Evolutionary conservation across 1,140 invertebrate species (phyloP).

Genomic region (Panagrolaimus sp.): DNA sequence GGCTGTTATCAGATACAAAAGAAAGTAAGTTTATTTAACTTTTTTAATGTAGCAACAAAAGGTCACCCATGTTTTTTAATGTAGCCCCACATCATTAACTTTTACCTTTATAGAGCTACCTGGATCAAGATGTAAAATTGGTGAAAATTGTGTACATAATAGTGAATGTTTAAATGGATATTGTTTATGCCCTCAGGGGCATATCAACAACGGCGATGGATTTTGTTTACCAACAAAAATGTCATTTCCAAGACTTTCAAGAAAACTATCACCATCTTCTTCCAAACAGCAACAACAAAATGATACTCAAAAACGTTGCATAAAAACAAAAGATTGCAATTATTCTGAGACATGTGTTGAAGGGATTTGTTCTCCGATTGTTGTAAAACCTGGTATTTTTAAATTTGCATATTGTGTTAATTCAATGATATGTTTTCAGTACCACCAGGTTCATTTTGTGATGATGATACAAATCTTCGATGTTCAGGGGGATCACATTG

Average conservation of each 20-base stretch:
- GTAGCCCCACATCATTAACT: background rate
- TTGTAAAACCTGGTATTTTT: too few relatives aligned
- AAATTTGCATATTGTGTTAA: too few relatives aligned
- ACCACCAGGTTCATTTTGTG: background rate
- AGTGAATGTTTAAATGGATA: constrained; percentile 34
- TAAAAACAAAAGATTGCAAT: background rate
- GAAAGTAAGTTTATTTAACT: background rate
- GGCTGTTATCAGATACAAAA: constrained; percentile 2
- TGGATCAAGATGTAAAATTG: background rate
- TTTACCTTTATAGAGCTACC: background rate
- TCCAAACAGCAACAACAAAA: too few relatives aligned
- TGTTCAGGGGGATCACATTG: constrained; percentile 6
- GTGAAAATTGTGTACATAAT: constrained; percentile 14
- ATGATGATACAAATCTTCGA: background rate
- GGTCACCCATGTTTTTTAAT: too few relatives aligned
- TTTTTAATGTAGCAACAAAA: too few relatives aligned
- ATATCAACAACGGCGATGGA: constrained; percentile 28
- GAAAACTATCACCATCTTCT: too few relatives aligned
- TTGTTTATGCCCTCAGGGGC: constrained; percentile 28
- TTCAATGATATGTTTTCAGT: too few relatives aligned
- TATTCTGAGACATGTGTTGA: background rate
- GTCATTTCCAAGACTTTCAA: constrained; percentile 1
- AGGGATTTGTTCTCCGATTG: too few relatives aligned
- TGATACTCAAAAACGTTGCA: background rate
- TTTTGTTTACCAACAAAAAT: constrained; percentile 16